Evolutionary conservation across 2,888 invertebrate genomes (phyloP).

Genomic region (Prenolepis imparis): DNA sequence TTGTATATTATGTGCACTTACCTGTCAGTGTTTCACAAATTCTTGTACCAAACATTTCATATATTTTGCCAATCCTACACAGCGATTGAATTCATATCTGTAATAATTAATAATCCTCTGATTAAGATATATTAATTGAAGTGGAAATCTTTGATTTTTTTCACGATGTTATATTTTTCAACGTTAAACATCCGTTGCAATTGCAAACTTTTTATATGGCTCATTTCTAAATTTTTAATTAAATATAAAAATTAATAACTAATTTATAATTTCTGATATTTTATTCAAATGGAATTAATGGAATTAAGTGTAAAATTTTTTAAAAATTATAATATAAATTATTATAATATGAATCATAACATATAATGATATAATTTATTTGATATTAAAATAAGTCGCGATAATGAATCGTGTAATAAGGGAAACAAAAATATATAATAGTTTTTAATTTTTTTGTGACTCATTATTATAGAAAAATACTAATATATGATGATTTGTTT

Average conservation of each 20-base stretch:
- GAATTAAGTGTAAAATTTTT: not conserved
- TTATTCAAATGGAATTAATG: constrained; percentile 9
- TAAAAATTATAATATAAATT: too few relatives aligned
- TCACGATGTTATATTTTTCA: not conserved
- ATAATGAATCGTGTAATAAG: not conserved
- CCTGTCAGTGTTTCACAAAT: constrained; percentile 1
- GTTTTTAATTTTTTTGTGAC: not conserved
- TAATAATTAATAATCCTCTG: constrained; percentile 2
- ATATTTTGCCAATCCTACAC: not conserved
- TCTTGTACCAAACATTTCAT: not conserved
- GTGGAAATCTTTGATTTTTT: not conserved
- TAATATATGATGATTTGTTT: not conserved
- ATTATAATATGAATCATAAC: not conserved
- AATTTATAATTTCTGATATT: not conserved
- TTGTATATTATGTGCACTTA: constrained; percentile 26
- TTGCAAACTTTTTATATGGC: not conserved
- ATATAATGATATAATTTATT: not conserved
- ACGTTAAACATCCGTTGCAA: not conserved
- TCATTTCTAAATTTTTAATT: not conserved
- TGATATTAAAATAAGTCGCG: too few relatives aligned
- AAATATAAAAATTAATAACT: not conserved
- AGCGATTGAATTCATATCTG: not conserved
- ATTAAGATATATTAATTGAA: not conserved
- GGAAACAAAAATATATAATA: not conserved
- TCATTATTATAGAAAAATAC: not conserved